These are phyloP conservation scores for Verasper variegatus DNA, from an alignment of 2,113 vertebrate genomes.

Conservation along the genomic window DNA sequence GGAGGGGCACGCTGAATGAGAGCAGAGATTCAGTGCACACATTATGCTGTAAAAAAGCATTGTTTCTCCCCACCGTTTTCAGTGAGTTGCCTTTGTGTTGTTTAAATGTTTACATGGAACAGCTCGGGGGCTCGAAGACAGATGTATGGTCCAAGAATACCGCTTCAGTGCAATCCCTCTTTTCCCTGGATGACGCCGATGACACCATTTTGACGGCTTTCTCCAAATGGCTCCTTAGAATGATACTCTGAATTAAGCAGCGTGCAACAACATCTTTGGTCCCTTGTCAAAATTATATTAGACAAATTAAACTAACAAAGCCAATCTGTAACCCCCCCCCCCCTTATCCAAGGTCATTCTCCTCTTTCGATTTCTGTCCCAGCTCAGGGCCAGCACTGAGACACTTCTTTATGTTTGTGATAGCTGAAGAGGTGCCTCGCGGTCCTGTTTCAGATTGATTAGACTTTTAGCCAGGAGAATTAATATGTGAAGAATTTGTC, in stretches of 20 bases:
- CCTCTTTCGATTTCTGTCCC: slow-evolving; percentile 43
- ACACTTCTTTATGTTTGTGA: slow-evolving; percentile 61
- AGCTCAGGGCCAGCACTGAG: slow-evolving; percentile 53
- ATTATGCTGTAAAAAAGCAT: slow-evolving; percentile 79
- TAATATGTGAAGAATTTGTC: slow-evolving; percentile 73
- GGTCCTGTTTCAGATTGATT: slow-evolving; percentile 75
- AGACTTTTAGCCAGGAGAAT: slow-evolving; percentile 76
- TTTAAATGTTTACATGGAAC: slow-evolving; percentile 85
- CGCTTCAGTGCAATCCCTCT: slow-evolving; percentile 51
- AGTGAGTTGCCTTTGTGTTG: slow-evolving; percentile 79
- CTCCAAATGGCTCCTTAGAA: slow-evolving; percentile 37
- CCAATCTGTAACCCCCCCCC: slow-evolving; percentile 32
- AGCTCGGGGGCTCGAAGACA: slow-evolving; percentile 77
- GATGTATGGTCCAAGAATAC: slow-evolving; percentile 74
- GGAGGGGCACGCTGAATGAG: slow-evolving; percentile 77
- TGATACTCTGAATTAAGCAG: slow-evolving; percentile 44
- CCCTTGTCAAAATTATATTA: slow-evolving; percentile 59
- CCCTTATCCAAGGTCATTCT: slow-evolving; percentile 59
- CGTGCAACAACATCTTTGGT: slow-evolving; percentile 38
- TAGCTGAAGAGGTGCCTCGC: slow-evolving; percentile 58
- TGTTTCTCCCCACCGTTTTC: slow-evolving; percentile 77
- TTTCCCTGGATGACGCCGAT: slow-evolving; percentile 56
- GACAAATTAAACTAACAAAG: slow-evolving; percentile 61
- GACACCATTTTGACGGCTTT: slow-evolving; percentile 58
- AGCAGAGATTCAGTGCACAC: slow-evolving; percentile 69